Evolutionary conservation across 2,797 vertebrate species (phyloP).

Genomic region (Phoxinus dragarum): DNA sequence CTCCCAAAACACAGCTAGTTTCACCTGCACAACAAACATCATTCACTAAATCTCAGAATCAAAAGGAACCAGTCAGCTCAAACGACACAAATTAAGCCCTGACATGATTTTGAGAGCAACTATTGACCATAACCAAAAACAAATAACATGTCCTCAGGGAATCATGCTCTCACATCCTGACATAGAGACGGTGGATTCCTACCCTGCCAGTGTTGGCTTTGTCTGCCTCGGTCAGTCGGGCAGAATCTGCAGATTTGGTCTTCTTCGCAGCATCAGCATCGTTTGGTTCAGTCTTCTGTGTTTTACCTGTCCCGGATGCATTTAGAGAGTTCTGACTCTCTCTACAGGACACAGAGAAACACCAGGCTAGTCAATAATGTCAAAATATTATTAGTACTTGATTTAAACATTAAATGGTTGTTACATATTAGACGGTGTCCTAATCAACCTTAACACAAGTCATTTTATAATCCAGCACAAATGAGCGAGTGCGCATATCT

Average conservation of each 20-base stretch:
- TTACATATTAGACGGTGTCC: background rate
- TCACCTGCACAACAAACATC: constrained; percentile 79
- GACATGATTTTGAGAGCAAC: background rate
- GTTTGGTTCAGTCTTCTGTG: constrained; percentile 61
- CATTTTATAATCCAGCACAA: background rate
- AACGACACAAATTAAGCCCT: background rate
- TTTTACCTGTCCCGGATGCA: constrained; percentile 55
- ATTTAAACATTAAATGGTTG: background rate
- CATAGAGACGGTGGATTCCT: constrained; percentile 42
- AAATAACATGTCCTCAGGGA: background rate
- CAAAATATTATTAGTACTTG: background rate
- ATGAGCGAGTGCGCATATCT: background rate
- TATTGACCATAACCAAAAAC: background rate
- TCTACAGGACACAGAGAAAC: constrained; percentile 27
- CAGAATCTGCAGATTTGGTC: constrained; percentile 72
- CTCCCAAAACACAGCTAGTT: constrained; percentile 90
- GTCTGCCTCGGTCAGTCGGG: constrained; percentile 89
- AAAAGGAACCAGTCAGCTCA: background rate
- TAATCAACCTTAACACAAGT: background rate
- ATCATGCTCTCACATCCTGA: too few relatives aligned
- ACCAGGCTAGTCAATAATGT: background rate
- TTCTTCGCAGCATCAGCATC: constrained; percentile 52
- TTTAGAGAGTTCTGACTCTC: constrained; percentile 49
- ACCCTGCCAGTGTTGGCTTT: constrained; percentile 92
- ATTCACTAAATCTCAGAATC: background rate